Evolutionary conservation across 2,113 vertebrate genomes (phyloP), one percentile per base, ranked within the genome.

Genomic region (Calcarius ornatus): DNA sequence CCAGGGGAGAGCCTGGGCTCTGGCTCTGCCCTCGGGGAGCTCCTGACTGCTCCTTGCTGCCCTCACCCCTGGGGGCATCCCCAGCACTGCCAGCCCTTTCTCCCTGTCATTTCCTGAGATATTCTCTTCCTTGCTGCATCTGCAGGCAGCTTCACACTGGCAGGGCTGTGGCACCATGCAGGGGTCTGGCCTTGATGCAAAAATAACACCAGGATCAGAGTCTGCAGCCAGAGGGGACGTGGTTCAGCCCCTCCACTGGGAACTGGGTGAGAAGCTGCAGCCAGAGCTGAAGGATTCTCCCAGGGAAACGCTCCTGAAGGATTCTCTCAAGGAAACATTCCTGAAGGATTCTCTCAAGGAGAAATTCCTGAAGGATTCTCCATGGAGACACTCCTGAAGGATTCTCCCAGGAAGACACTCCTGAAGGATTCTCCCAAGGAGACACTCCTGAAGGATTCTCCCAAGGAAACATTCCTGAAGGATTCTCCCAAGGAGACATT

Each of bases 81-180:
- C 60, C 4, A 10, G 51, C 47, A 10, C 30, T 5, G 1, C 47
- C 4, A 35, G 53, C 50, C 59, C 48, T 40, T 42, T 10, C 28
- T 38, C 11, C 21, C 25, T 33, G 50, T 13, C 53, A 11, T 4
- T 10, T 56, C 33, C 65, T 42, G 24, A 7, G 22, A 5, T 25
- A 5, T 1, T 19, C 37, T 37, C 10, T 19, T 37, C n/a, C 48
- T 7, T 5, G 15, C 7, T 5, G 53, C 15, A 10, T 37, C 18
- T 68, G n/a, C 48, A 16, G 53, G 28, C 1, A 5, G 28, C 8
- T 45, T 28, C 70, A 5, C 12, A 5, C 17, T 3, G 2, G 25
- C 0, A 0, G 15, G 48, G 18, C 30, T 1, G 0, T n/a, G 61
- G n/a, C 50, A 57, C 33, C 2, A 0, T 5, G 2, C 37, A n/a